Evolutionary conservation across 2,888 invertebrate genomes (phyloP), one percentile per base, ranked within the genome.

Genomic region (Cistogaster globosa): DNA sequence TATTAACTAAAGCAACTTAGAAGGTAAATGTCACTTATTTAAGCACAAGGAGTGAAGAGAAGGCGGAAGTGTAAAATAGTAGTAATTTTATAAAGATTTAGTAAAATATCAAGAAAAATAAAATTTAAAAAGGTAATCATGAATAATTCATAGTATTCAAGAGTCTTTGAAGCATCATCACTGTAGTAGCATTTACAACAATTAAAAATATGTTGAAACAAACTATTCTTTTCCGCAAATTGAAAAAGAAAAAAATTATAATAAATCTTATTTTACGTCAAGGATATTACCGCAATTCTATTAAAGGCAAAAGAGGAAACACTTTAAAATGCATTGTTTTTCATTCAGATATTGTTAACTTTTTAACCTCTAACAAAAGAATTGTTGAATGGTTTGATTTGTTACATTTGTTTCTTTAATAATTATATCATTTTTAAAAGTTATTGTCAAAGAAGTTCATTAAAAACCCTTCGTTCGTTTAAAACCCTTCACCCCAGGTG

Each of bases 141-240:
- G 65, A 69, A 82, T 76, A 65, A 82, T 82, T 76, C 65, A 82
- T 69, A 57, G 22, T 42, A 76, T 63, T 82, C 76, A 82, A 82
- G 76, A 65, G 76, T 82, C 45, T 69, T n/a, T 48, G 5, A 48
- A 48, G 45, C 45, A n/a, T 48, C 45, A 48, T 48, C n/a, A 48
- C 45, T 48, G 12, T 14, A n/a, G 12, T 14, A n/a, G 6, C n/a
- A 16, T 1, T 14, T 48, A 48, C 45, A 16, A 48, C 45, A 48
- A n/a, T 48, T 48, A 48, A 48, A 48, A 14, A 48, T 6, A 16
- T 16, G 14, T 48, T 48, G 4, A 48, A 48, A 14, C 1, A 16
- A 48, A 16, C 45, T 48, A 48, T 48, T 16, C 45, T 48, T 6
- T n/a, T 48, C 16, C 45, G 16, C 45, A 48, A 48, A 45, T 12